Conservation (phyloP, 2,797 vertebrate species). For the Pseudotriccus pelzelni region DNA sequence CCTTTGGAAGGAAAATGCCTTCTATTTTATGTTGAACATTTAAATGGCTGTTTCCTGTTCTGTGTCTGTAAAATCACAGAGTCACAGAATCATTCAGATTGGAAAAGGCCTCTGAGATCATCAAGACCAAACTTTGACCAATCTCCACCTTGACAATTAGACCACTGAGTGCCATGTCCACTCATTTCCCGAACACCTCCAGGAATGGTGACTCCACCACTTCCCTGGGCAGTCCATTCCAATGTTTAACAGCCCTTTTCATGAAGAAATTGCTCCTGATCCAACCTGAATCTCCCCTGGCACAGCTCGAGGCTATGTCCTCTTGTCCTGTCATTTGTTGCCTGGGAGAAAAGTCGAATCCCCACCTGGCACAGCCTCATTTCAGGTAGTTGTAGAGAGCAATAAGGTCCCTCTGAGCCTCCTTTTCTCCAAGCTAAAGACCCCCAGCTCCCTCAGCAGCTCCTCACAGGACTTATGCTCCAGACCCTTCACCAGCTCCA, state of each 20-base stretch:
- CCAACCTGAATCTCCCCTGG: not conserved
- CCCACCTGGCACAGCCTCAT: not conserved
- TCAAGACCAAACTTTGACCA: not conserved
- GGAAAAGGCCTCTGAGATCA: not conserved
- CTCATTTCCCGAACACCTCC: not conserved
- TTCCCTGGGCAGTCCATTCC: not conserved
- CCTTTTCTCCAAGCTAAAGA: not conserved
- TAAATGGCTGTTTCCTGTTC: not conserved
- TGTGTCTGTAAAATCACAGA: not conserved
- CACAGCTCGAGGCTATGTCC: not conserved
- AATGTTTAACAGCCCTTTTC: not conserved
- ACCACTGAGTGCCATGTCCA: not conserved
- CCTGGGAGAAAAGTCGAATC: not conserved
- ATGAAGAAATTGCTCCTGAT: not conserved
- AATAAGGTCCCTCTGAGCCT: not conserved
- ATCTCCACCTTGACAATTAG: not conserved
- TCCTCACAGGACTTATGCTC: not conserved
- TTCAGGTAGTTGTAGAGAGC: rapidly evolving
- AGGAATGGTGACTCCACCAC: too few species aligned
- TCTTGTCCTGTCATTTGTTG: not conserved
- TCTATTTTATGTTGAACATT: not conserved
- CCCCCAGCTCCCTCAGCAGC: not conserved
- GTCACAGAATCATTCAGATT: not conserved
- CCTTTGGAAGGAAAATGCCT: not conserved
- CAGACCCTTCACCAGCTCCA: rapidly evolving